phyloP scores from a whole-genome alignment of 1,140 invertebrate genomes.

The Goniozus legneri region DNA sequence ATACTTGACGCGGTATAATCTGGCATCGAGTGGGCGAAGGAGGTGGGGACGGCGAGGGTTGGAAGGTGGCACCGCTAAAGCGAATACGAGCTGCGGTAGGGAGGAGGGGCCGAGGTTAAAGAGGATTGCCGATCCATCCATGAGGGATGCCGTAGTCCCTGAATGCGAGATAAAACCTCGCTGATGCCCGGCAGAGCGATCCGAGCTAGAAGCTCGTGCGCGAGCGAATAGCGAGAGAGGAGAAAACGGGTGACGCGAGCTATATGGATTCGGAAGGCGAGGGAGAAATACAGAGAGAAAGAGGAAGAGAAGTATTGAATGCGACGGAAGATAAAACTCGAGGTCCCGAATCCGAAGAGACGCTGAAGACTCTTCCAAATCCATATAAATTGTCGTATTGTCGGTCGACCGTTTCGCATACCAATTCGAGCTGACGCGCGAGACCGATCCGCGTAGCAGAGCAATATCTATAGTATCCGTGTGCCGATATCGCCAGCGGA shows the following conservation, averaged over 20 bases:
- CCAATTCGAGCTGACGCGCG: constrained; percentile 42
- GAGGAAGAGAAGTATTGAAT: constrained; percentile 43
- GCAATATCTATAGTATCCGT: not conserved
- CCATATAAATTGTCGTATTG: constrained; percentile 56
- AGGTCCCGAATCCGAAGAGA: constrained; percentile 44
- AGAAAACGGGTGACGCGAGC: constrained; percentile 20
- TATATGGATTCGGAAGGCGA: constrained; percentile 5
- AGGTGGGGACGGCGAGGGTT: not conserved
- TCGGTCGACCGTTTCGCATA: constrained; percentile 42
- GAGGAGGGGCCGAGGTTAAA: constrained; percentile 27
- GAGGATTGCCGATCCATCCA: constrained; percentile 51
- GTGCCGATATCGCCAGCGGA: not conserved
- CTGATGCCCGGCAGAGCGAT: constrained; percentile 41
- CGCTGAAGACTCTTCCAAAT: constrained; percentile 46
- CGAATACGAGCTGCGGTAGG: not conserved
- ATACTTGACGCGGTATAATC: constrained; percentile 31
- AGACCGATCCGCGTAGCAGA: constrained; percentile 20
- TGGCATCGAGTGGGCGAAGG: constrained; percentile 41
- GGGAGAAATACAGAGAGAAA: constrained; percentile 16
- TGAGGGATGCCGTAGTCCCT: constrained; percentile 43
- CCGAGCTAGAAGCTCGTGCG: constrained; percentile 18
- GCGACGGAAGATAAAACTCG: constrained; percentile 50
- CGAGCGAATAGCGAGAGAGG: constrained; percentile 23
- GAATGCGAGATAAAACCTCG: constrained; percentile 47
- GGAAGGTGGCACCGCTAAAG: not conserved